Evolutionary conservation across 1,140 invertebrate genomes (phyloP), one percentile per base, ranked within the genome.

Genomic region (Pemphigus obesinymphae): DNA sequence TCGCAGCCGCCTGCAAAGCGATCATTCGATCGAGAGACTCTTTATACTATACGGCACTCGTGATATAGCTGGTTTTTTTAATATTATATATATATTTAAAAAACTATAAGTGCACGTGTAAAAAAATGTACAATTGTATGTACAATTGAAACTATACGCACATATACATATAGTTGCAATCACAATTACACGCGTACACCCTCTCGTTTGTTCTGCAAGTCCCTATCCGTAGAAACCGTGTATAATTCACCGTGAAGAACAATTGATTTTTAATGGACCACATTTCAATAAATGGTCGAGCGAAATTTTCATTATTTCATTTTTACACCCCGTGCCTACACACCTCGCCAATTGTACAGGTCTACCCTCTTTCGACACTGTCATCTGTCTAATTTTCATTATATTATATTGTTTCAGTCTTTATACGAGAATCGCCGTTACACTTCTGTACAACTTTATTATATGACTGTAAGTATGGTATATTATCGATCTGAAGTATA

Each of bases 191-290:
- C 13, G 34, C 23, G 53, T 23, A 50, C 31, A 80, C 76, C 76
- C 76, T 80, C 40, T 63, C 76, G 76, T 63, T 45, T 63, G 26
- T 80, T 63, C n/a, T 63, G 55, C 43, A 13, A 31, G 37, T 80
- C 50, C 48, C 75, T 40, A 31, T 40, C 37, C 26, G 76, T 40
- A 55, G 40, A 61, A 63, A 80, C 37, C 76, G 26, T 80, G 40
- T 63, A 80, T 63, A 80, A 80, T 80, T 80, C 76, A 63, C 55
- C 55, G 26, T 63, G 58, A 63, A 80, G 76, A 63, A 80, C 76
- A 80, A 80, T 61, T 61, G 76, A 61, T 80, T 80, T 80, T 63
- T 80, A 80, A 80, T 80, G 76, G 76, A 80, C 76, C 55, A n/a
- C 76, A 45, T 63, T 80, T 80, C 76, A 80, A 80, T 63, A 80